Conservation (phyloP, 2,888 invertebrate species). For the Clusia tigrina region DNA sequence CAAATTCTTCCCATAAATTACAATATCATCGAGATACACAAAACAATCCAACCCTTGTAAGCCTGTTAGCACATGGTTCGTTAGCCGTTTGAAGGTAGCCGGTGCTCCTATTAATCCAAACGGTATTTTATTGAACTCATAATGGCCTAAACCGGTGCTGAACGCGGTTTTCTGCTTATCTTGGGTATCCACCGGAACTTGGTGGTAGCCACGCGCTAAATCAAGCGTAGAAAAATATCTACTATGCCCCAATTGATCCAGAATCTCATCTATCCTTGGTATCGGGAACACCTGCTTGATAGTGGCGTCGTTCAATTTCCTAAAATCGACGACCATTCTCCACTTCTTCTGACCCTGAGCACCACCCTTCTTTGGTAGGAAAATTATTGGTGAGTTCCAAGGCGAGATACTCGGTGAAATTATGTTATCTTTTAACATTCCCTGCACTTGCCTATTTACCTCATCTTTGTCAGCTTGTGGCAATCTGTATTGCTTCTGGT, state of each 20-base stretch:
- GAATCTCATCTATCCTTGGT: conserved; percentile 19
- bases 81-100: no score
- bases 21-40: no score
- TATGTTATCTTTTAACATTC: conserved; percentile 28
- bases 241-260: neutral
- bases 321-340: conserved; percentile 25
- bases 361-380: conserved; percentile 38
- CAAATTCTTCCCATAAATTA: no score
- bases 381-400: conserved; percentile 37
- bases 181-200: no score
- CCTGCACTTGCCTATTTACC: conserved; percentile 34
- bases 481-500: conserved; percentile 38
- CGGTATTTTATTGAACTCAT: no score
- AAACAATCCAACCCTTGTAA: no score
- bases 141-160: no score
- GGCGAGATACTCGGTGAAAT: conserved; percentile 33
- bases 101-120: no score
- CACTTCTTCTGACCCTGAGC: conserved; percentile 17
- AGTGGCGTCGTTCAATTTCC: no score
- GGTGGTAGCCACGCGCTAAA: neutral
- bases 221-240: neutral
- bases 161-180: no score
- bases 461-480: conserved; percentile 34
- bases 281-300: conserved; percentile 17
- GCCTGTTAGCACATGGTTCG: no score